Conservation (phyloP, 2,113 vertebrate species). For the Sinocyclocheilus anophthalmus region DNA sequence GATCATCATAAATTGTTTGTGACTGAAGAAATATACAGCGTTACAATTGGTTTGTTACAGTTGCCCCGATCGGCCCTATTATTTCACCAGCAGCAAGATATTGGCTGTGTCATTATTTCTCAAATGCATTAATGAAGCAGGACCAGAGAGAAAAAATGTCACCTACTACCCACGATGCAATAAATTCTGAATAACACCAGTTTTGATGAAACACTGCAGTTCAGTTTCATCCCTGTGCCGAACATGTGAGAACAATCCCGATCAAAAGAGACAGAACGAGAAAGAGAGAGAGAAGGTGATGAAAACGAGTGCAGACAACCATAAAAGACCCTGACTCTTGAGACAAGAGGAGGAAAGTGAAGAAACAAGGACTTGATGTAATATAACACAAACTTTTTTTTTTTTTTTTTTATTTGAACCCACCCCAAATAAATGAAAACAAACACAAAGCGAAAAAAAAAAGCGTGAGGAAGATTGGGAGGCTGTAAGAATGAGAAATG, state of each 20-base stretch:
- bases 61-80: not conserved
- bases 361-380: constrained; percentile 13
- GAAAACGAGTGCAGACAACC: not conserved
- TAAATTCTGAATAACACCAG: not conserved
- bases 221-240: not conserved
- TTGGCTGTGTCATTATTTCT: not conserved
- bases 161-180: not conserved
- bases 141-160: not conserved
- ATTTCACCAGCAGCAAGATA: not conserved
- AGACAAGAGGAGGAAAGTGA: not conserved
- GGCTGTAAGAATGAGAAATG: not conserved
- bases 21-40: not conserved
- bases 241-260: not conserved
- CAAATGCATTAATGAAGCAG: not conserved
- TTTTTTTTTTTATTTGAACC: no score
- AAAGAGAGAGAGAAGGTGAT: not conserved
- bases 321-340: not conserved
- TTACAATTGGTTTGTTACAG: not conserved
- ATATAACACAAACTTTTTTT: constrained; percentile 15
- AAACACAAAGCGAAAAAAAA: not conserved
- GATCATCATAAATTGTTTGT: not conserved
- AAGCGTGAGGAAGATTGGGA: not conserved
- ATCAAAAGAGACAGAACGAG: not conserved
- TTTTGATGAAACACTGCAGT: not conserved
- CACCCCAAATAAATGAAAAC: not conserved